These are phyloP conservation scores for Pachypanchax playfairii DNA, from an alignment of 2,113 vertebrate species.

Conservation along the genomic window DNA sequence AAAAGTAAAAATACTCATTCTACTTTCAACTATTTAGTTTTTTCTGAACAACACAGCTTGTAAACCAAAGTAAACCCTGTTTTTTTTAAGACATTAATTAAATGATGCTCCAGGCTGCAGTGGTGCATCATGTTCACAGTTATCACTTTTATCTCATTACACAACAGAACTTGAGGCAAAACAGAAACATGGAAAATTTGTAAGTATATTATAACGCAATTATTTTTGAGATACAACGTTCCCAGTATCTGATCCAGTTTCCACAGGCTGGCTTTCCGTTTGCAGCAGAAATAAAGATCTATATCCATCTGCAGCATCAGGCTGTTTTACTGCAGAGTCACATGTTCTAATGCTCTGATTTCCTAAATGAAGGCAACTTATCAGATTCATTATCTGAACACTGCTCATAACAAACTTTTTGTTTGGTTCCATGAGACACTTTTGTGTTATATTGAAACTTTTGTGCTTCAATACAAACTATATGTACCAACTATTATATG, in stretches of 20 bases:
- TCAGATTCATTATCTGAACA: conserved; percentile 10
- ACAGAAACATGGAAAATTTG: conserved; percentile 30
- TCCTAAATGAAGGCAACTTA: background rate
- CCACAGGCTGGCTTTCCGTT: conserved; percentile 13
- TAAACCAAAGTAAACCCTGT: background rate
- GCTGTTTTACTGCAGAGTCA: conserved; percentile 1
- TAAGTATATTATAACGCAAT: conserved; percentile 44
- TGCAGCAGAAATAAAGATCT: conserved; percentile 3
- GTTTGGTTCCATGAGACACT: conserved; percentile 8
- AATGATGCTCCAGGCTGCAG: conserved; percentile 11
- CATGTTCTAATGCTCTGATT: conserved; percentile 38
- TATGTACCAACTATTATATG: too few relatives aligned
- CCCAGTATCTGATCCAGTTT: background rate
- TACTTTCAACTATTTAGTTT: background rate
- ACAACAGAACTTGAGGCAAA: conserved; percentile 24
- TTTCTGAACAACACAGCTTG: background rate
- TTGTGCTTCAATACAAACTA: too few relatives aligned
- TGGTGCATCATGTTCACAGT: conserved; percentile 35
- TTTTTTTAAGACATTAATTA: conserved; percentile 1
- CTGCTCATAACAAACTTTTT: conserved; percentile 11
- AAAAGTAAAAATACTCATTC: background rate
- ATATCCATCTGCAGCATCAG: conserved; percentile 3
- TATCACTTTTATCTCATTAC: conserved; percentile 50
- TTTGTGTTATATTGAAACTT: background rate
- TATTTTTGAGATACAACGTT: conserved; percentile 11